Evolutionary conservation across 2,797 vertebrate species (phyloP), one percentile per base, ranked within the genome.

Genomic region (Labeo calbasu): DNA sequence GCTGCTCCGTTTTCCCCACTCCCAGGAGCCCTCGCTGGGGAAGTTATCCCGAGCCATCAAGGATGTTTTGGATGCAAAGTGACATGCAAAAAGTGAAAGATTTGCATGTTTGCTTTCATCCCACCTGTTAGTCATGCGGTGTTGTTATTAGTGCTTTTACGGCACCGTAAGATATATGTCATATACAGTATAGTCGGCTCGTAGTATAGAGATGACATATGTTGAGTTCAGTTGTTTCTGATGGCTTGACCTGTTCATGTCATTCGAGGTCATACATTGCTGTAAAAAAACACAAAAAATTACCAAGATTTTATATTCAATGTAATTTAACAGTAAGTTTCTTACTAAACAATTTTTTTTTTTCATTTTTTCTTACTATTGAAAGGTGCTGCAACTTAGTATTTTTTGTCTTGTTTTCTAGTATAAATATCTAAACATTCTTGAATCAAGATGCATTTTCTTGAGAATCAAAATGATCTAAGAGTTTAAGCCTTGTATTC

Each of bases 1-100:
- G 86, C 83, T 63, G 53, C 71, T 59, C 81, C 17, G 51, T 86
- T 50, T 85, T 83, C 84, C 87, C 76, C 88, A 89, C 83, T 78
- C 87, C 48, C 50, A 81, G 36, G 79, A 70, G 51, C 23, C 76
- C 65, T 69, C 75, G n/a, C 72, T 76, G 13, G 32, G 72, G 78
- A 28, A 77, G 43, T 23, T 89, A 88, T 77, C 71, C 51, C 68
- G 2, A 69, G 86, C 86, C 84, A 87, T 82, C 76, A 88, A 88
- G 88, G 85, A 81, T 88, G 83, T 91, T 91, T 91, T 88, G 86
- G 89, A 93, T 94, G 91, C 91, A 94, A 94, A 94, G 90, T 90
- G 85, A 91, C 88, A 96, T 95, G 95, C 94, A 96, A 96, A 96
- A 77, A 65, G 68, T 69, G 68, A 14, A 12, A 25, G 0, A 91